Evolutionary conservation across 2,797 vertebrate genomes (phyloP).

Genomic region (Lithobates sylvaticus): DNA sequence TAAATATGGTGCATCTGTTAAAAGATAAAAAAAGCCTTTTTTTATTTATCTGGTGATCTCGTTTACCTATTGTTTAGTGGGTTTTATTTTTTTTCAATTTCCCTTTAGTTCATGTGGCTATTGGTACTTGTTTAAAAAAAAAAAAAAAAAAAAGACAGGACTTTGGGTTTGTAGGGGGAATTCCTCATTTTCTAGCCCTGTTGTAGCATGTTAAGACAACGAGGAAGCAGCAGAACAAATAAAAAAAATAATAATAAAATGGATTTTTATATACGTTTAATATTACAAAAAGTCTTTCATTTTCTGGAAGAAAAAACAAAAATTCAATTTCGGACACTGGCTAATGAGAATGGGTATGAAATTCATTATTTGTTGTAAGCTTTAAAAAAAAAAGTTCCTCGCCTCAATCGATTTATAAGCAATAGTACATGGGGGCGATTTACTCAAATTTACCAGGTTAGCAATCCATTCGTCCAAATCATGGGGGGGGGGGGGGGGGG

Average conservation of each 20-base stretch:
- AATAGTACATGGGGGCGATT: not conserved
- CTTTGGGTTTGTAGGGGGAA: slow-evolving; percentile 87
- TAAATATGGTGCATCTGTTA: slow-evolving; percentile 99
- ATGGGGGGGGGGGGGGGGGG: slow-evolving; percentile 62
- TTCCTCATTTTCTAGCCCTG: slow-evolving; percentile 93
- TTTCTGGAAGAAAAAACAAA: slow-evolving; percentile 75
- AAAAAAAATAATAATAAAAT: slow-evolving; percentile 77
- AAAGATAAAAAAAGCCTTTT: slow-evolving; percentile 81
- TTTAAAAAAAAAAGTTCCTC: slow-evolving; percentile 63
- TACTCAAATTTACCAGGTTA: not conserved
- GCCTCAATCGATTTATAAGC: not conserved
- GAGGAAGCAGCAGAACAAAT: slow-evolving; percentile 95
- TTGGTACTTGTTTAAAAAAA: slow-evolving; percentile 86
- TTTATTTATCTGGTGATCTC: slow-evolving; percentile 99
- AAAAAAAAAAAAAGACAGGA: slow-evolving; percentile 83
- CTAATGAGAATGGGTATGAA: slow-evolving; percentile 84
- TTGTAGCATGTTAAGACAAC: slow-evolving; percentile 98
- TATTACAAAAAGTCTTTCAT: slow-evolving; percentile 86
- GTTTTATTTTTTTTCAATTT: slow-evolving; percentile 80
- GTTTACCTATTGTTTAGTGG: slow-evolving; percentile 99
- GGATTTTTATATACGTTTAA: slow-evolving; percentile 87
- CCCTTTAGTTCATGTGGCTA: slow-evolving; percentile 97
- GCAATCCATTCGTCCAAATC: slow-evolving; percentile 59
- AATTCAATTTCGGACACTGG: slow-evolving; percentile 78
- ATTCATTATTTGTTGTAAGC: slow-evolving; percentile 87